Evolutionary conservation across 2,888 invertebrate species (phyloP), one percentile per base, ranked within the genome.

Genomic region (Smittia aterrima): DNA sequence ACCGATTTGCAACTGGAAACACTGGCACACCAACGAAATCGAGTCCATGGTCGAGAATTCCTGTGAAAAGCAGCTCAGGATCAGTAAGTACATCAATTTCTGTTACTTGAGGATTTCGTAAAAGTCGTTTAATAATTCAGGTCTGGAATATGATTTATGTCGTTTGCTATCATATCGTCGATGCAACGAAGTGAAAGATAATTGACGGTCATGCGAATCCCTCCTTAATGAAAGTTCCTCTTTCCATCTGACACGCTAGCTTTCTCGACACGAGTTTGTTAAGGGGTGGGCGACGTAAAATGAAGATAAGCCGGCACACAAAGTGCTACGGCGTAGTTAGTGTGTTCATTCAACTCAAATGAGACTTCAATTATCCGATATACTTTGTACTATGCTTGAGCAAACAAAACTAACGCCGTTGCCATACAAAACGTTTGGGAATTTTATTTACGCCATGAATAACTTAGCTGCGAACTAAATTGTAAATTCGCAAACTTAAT

Each of bases 41-140:
- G 11, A 66, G 74, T 53, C 64, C 64, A 41, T 74, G 74, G 74
- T 74, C 74, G 47, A 64, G 74, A 66, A 74, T 74, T 47, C 74
- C 74, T 41, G 47, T 74, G 20, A 70, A 70, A 20, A 25, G 16
- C 20, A 54, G 72, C 25, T 66, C 74, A n/a, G 54, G 74, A 7
- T 66, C 74, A 41, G 74, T 74, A 2, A 74, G 74, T 72, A n/a
- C n/a, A 67, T 53, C 13, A 53, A 6, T 11, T 16, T n/a, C 4
- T 53, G 4, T 53, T 7, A 16, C 13, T 53, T 53, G 4, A 7
- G 7, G 18, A 6, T 53, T 53, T n/a, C n/a, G n/a, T n/a, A n/a
- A n/a, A n/a, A n/a, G 6, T 38, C 38, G 11, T 7, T 38, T 6
- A 7, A 38, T 6, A 38, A 38, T 38, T 6, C 6, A 38, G n/a